Base-by-base conservation (phyloP, 1,140 invertebrate species). In the Micrasema minimum region DNA sequence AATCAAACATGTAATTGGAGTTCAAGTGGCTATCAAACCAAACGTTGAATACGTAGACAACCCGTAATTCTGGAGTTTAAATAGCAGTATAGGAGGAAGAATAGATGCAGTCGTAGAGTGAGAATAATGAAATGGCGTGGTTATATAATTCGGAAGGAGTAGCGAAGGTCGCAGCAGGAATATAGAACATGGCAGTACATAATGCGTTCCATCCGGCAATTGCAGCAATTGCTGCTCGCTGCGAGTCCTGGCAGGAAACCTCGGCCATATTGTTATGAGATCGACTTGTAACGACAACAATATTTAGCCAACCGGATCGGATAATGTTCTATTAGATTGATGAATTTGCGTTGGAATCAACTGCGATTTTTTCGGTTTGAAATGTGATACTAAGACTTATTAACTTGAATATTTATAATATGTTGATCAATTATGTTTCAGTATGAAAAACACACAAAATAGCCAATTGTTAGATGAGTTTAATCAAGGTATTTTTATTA, bases 141-240 rank as follows among this genome's bases (percentile, higher is more conserved):
- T 31, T 31, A 31, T 7, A 31, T 31, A 31, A 31, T 31, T 31
- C 26, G 59, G 59, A 64, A 64, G 59, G 59, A 46, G 59, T 64
- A 11, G 38, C 22, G 59, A 64, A 64, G 59, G 59, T 59, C 37
- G 55, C 35, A 66, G 31, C 37, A 41, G 65, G 65, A 67, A 67
- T 67, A 55, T 67, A 37, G 65, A 31, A 18, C 65, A 67, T 43
- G 37, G 66, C 53, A 38, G 66, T n/a, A 38, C 14, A 20, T 69
- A 69, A 69, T 69, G 41, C 31, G 53, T 69, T 23, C 55, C 66
- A 69, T 69, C 66, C 66, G 66, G 66, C 43, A 69, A 69, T 69
- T 69, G 53, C 66, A 59, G 66, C 66, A 69, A 69, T 69, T 69
- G 66, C 50, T 50, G 14, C 45, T 26, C 45, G 31, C n/a, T n/a